Conservation (phyloP, 2,888 invertebrate species). For the Stictocephala bisonia region DNA sequence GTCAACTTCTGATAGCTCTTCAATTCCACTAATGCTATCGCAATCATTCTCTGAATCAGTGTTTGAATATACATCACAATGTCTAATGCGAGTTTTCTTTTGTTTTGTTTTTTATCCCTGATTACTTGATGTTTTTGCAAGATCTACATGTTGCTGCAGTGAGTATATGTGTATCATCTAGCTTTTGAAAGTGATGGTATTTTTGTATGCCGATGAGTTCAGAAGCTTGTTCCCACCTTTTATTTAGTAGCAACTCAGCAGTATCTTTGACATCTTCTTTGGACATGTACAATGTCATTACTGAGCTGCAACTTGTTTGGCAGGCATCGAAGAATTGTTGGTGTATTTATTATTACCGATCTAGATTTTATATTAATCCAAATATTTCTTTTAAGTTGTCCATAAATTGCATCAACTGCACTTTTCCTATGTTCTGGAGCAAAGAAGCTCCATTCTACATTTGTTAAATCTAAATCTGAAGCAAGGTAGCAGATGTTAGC, state of each 20-base stretch:
- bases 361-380: conserved; percentile 21
- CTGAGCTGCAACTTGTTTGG: not conserved
- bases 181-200: conserved; percentile 30
- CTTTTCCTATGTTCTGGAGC: conserved; percentile 42
- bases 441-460: conserved; percentile 34
- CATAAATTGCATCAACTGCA: conserved; percentile 41
- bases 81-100: conserved; percentile 18
- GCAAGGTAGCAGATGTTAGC: conserved; percentile 16
- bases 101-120: not conserved
- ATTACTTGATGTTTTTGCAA: conserved; percentile 35
- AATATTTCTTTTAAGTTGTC: conserved; percentile 9
- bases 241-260: conserved; percentile 2
- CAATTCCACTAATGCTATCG: too few species aligned
- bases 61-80: conserved; percentile 21
- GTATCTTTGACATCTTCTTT: conserved; percentile 27
- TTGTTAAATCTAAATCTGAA: conserved; percentile 22
- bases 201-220: conserved; percentile 25
- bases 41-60: not conserved
- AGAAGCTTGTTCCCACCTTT: conserved; percentile 17
- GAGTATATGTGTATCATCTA: conserved; percentile 27
- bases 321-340: conserved; percentile 7
- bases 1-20: not conserved
- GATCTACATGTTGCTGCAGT: conserved; percentile 11
- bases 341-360: conserved; percentile 20
- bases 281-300: not conserved